Evolutionary conservation across 1,140 invertebrate genomes (phyloP).

Genomic region (Papilio xuthus): DNA sequence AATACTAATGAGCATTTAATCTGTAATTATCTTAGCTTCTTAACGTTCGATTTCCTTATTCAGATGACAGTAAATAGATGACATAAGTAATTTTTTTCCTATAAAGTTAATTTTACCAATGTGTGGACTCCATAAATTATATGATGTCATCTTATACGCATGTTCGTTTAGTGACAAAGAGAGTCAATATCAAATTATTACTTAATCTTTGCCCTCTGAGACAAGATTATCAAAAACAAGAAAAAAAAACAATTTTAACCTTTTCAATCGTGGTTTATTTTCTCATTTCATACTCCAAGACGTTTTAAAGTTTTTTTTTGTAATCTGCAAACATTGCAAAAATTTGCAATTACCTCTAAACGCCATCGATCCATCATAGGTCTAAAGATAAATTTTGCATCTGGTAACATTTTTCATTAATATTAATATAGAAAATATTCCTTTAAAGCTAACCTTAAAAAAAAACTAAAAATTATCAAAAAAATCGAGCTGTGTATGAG

Average conservation of each 20-base stretch:
- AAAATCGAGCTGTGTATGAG: too few species aligned
- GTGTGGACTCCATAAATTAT: background rate
- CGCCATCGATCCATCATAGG: background rate
- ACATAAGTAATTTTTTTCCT: background rate
- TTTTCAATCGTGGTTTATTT: background rate
- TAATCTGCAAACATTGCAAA: background rate
- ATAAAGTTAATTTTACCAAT: background rate
- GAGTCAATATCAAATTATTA: background rate
- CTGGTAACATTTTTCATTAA: background rate
- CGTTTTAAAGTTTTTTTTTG: background rate
- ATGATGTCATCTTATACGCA: background rate
- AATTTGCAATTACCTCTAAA: background rate
- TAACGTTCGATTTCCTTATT: constrained; percentile 13
- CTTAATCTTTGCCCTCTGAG: background rate
- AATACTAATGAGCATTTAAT: constrained; percentile 31
- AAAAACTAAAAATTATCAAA: too few species aligned
- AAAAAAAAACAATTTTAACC: background rate
- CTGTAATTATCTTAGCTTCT: background rate
- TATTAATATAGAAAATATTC: background rate
- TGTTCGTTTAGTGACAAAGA: background rate
- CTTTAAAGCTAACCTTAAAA: background rate
- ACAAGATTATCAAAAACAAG: background rate
- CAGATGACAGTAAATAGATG: background rate
- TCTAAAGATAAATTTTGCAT: background rate
- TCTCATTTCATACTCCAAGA: background rate